phyloP scores from a whole-genome alignment of 2,113 vertebrate genomes.

The Bettongia penicillata region DNA sequence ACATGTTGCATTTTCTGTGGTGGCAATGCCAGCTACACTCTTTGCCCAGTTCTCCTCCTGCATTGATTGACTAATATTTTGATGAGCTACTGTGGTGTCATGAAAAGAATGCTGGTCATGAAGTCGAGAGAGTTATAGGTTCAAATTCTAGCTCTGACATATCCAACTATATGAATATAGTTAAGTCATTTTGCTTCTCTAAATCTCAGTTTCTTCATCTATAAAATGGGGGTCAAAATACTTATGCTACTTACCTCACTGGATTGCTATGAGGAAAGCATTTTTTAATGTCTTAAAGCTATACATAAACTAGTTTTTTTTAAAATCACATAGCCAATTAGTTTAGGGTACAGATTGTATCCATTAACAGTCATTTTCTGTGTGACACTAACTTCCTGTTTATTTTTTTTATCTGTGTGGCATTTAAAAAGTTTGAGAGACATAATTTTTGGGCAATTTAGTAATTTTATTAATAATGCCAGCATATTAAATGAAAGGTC shows the following conservation, averaged over 20 bases:
- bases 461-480: no score
- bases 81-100: neutral
- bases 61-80: neutral
- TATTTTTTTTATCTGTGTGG: no score
- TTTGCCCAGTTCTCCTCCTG: neutral
- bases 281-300: neutral
- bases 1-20: neutral
- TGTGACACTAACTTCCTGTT: no score
- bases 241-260: neutral
- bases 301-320: neutral
- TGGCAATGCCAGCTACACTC: neutral
- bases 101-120: no score
- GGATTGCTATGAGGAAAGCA: neutral
- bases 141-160: neutral
- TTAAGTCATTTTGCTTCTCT: neutral
- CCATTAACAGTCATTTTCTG: no score
- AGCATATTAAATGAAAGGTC: no score
- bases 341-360: no score
- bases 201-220: neutral
- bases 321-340: neutral
- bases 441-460: no score
- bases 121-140: neutral
- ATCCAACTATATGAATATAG: neutral
- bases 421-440: no score
- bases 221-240: neutral